Evolutionary conservation across 2,888 invertebrate genomes (phyloP).

Genomic region (Nomada lathburiana): DNA sequence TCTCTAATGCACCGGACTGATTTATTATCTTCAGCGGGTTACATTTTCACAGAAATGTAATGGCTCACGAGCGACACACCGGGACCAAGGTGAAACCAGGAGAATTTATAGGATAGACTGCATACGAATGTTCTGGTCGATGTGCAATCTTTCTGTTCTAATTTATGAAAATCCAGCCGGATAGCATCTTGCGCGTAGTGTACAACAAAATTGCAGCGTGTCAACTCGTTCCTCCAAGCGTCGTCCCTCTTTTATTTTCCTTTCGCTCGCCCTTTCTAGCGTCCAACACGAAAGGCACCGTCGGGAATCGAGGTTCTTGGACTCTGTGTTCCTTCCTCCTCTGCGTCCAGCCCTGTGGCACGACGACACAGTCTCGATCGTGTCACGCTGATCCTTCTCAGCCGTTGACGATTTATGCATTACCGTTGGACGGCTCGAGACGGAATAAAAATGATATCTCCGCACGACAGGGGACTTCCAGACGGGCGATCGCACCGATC

Average conservation of each 20-base stretch:
- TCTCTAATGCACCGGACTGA: too few relatives aligned
- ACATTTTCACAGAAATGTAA: too few relatives aligned
- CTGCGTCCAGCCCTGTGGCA: constrained; percentile 8
- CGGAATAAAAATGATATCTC: constrained; percentile 8
- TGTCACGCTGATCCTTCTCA: constrained; percentile 29
- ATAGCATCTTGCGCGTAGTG: not conserved
- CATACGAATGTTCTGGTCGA: too few relatives aligned
- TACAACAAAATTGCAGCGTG: constrained; percentile 58
- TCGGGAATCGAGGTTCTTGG: constrained; percentile 54
- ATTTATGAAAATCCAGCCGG: too few relatives aligned
- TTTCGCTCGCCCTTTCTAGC: constrained; percentile 33
- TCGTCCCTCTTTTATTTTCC: constrained; percentile 16
- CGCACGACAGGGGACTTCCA: not conserved
- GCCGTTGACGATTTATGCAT: constrained; percentile 28
- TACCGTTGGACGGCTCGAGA: constrained; percentile 9
- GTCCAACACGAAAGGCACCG: constrained; percentile 46
- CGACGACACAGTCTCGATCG: constrained; percentile 43
- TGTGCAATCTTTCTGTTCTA: too few relatives aligned
- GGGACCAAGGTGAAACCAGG: too few relatives aligned
- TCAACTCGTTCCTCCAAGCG: constrained; percentile 58
- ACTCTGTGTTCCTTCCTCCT: constrained; percentile 6
- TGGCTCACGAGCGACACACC: too few relatives aligned
- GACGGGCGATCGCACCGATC: too few relatives aligned
- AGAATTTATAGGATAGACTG: too few relatives aligned
- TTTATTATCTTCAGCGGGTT: too few relatives aligned